Evolutionary conservation across 1,140 invertebrate species (phyloP).

Genomic region (Penaeus japonicus): DNA sequence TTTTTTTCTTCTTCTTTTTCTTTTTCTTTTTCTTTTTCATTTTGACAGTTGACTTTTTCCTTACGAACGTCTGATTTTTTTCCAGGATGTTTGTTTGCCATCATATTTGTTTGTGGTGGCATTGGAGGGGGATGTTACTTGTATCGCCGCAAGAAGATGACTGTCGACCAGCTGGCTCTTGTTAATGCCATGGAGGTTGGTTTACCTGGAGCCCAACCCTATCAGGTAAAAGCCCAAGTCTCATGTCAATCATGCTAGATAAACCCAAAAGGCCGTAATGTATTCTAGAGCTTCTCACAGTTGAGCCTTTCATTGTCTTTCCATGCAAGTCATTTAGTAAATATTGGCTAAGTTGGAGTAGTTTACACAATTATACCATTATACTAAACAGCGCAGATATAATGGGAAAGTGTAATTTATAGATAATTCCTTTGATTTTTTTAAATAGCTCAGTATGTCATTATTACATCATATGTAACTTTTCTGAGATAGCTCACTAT

Average conservation of each 20-base stretch:
- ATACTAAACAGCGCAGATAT: not conserved
- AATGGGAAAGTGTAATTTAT: not conserved
- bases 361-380: not conserved
- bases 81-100: slow-evolving; percentile 40
- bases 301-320: too few relatives aligned
- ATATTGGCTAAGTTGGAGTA: not conserved
- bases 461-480: not conserved
- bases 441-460: too few relatives aligned
- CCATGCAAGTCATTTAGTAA: not conserved
- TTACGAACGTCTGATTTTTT: not conserved
- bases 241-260: not conserved
- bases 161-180: slow-evolving; percentile 41
- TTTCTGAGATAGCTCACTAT: too few relatives aligned
- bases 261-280: too few relatives aligned
- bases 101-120: slow-evolving; percentile 10
- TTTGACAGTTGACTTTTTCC: too few relatives aligned
- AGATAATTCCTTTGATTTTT: not conserved
- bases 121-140: slow-evolving; percentile 36
- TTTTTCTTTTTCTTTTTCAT: too few relatives aligned
- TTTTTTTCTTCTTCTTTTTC: too few relatives aligned
- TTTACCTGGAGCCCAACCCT: slow-evolving; percentile 45
- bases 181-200: slow-evolving; percentile 46
- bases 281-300: too few relatives aligned
- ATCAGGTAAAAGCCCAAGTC: slow-evolving; percentile 16
- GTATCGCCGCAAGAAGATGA: slow-evolving; percentile 34